Evolutionary conservation across 2,888 invertebrate genomes (phyloP), one percentile per base, ranked within the genome.

Genomic region (Bombylius discolor): DNA sequence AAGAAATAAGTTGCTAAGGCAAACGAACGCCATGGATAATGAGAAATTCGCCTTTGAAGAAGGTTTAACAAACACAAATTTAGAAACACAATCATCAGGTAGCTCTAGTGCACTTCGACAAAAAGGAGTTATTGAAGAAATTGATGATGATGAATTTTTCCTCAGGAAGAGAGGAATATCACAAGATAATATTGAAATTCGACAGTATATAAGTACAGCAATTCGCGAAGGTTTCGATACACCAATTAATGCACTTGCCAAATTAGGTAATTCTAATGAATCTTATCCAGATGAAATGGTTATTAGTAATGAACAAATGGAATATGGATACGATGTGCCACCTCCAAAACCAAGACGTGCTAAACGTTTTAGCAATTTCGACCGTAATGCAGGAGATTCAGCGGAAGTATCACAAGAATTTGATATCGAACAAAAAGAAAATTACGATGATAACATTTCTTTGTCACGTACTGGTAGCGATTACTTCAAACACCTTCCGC

Each of bases 101-200:
- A 82, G 82, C 61, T 82, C 82, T 0, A 72, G 74, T 36, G 79
- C 78, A 49, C 66, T 76, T 39, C 70, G 77, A 33, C 75, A 81
- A 52, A 79, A 78, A 52, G 83, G 84, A 1, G 84, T 88, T 5
- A 80, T 91, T 65, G 90, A 90, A 74, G 89, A 90, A 76, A 87
- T 90, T 62, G 85, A 89, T 68, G 87, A 88, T 48, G 90, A 91
- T 71, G 89, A 91, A 75, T 91, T 90, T 76, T 89, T 89, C 70
- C 77, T 90, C 59, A 80, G 89, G 63, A 85, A 86, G 71, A 84
- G 87, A 69, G 89, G 88, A 59, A 84, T 89, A 67, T 88, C 89
- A 61, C 84, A 84, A 66, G 89, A 89, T 72, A 85, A 89, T 74
- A 86, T 89, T 68, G 84, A 85, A 71, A 79, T 88, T 57, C 84